Conservation (phyloP, 1,140 invertebrate species). For the Protaetia brevitarsis region DNA sequence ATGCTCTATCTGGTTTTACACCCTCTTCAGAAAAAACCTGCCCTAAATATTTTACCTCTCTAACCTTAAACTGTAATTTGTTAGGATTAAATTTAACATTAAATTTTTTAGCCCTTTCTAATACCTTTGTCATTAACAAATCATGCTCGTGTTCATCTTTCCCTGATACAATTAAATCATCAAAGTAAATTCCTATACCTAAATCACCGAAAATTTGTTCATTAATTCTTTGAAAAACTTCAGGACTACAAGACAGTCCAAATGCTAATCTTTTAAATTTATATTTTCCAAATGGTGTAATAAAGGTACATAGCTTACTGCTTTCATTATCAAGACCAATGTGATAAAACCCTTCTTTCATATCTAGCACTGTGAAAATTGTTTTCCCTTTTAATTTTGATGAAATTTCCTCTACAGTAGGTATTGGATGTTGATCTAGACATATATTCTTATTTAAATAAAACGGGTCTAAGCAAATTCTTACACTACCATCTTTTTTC, state of each 20-base stretch:
- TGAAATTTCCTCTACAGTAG: slow-evolving; percentile 47
- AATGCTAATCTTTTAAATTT: slow-evolving; percentile 42
- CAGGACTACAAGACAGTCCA: slow-evolving; percentile 43
- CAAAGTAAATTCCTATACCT: slow-evolving; percentile 30
- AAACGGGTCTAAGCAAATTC: slow-evolving; percentile 52
- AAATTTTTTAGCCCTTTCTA: slow-evolving; percentile 26
- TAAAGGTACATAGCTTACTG: slow-evolving; percentile 42
- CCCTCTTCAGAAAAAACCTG: slow-evolving; percentile 28
- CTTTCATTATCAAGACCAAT: slow-evolving; percentile 32
- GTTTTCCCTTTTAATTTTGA: slow-evolving; percentile 37
- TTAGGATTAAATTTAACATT: slow-evolving; percentile 29
- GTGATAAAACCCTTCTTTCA: slow-evolving; percentile 42
- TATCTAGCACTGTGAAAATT: slow-evolving; percentile 50
- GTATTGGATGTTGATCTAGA: slow-evolving; percentile 45
- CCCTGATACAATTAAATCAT: slow-evolving; percentile 29
- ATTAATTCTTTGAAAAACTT: slow-evolving; percentile 46
- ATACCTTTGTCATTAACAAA: slow-evolving; percentile 24
- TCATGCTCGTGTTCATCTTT: slow-evolving; percentile 28
- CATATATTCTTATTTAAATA: slow-evolving; percentile 51
- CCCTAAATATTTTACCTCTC: slow-evolving; percentile 26
- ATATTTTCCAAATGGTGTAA: slow-evolving; percentile 45
- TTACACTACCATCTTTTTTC: slow-evolving; percentile 47
- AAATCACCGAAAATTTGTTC: slow-evolving; percentile 31
- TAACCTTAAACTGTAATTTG: slow-evolving; percentile 31
- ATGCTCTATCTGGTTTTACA: slow-evolving; percentile 25